Conservation (phyloP, 2,888 invertebrate species). For the Rhabditophanes sp. region DNA sequence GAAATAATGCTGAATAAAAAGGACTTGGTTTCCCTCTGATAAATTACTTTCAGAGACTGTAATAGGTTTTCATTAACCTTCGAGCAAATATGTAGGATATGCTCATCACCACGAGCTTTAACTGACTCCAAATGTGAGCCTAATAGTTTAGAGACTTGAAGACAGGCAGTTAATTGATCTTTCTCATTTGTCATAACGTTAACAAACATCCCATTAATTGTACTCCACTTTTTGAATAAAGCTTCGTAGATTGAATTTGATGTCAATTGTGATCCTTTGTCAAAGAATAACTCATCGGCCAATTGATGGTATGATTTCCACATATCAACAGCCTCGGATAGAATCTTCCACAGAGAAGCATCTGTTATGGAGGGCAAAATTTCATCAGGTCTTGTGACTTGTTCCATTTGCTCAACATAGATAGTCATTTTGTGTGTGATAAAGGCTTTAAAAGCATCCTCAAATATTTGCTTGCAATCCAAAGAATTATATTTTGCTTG, state of each 20-base stretch:
- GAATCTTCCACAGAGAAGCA: constrained; percentile 11
- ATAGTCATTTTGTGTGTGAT: constrained; percentile 15
- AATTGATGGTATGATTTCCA: constrained; percentile 15
- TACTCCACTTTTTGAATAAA: constrained; percentile 11
- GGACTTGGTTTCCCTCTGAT: constrained; percentile 17
- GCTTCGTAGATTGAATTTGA: constrained; percentile 15
- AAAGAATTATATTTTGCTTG: too few relatives aligned
- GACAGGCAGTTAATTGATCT: constrained; percentile 5
- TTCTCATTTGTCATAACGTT: constrained; percentile 10
- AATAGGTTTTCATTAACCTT: constrained; percentile 8
- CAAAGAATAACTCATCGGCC: constrained; percentile 1
- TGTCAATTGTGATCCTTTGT: constrained; percentile 15
- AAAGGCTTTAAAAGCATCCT: constrained; percentile 14
- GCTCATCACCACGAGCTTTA: constrained; percentile 12
- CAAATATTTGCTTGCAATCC: too few relatives aligned
- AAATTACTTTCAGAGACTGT: constrained; percentile 14
- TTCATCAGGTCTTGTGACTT: too few relatives aligned
- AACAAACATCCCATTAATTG: constrained; percentile 8
- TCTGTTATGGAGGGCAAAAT: too few relatives aligned
- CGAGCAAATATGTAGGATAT: constrained; percentile 4
- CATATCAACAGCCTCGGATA: constrained; percentile 13
- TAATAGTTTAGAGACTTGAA: background rate
- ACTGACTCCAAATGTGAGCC: constrained; percentile 10
- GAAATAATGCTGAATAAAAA: constrained; percentile 5
- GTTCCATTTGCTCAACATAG: constrained; percentile 11